Conservation (phyloP, 1,140 invertebrate species). For the Meloidogyne hapla region DNA sequence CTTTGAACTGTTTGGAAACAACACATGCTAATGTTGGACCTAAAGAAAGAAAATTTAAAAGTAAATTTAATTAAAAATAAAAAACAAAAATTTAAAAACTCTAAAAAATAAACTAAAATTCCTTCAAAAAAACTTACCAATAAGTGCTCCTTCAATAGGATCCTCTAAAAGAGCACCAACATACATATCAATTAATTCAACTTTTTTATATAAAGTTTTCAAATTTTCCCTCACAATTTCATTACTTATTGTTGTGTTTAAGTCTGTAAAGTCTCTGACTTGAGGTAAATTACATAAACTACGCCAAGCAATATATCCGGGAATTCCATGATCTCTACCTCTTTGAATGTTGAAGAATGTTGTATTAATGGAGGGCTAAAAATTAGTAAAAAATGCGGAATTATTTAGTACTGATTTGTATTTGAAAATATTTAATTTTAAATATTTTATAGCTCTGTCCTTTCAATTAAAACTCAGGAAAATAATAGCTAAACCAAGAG, state of each 20-base stretch:
- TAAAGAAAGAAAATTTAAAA: background rate
- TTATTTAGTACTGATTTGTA: too few species aligned
- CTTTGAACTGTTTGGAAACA: constrained; percentile 86
- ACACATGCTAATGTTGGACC: constrained; percentile 94
- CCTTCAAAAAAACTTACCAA: constrained; percentile 23
- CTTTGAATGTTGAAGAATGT: constrained; percentile 69
- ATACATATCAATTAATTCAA: constrained; percentile 80
- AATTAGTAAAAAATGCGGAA: too few species aligned
- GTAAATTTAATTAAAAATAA: too few species aligned
- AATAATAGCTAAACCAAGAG: too few species aligned
- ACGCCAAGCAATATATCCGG: constrained; percentile 75
- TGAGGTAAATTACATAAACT: constrained; percentile 76
- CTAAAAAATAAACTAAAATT: background rate
- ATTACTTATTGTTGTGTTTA: constrained; percentile 58
- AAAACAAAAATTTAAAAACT: too few species aligned
- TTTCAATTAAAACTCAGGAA: too few species aligned
- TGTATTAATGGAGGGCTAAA: too few species aligned
- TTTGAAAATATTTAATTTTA: too few species aligned
- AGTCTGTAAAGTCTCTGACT: constrained; percentile 67
- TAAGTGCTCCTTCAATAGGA: constrained; percentile 73
- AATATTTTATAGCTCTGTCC: too few species aligned
- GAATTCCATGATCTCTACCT: constrained; percentile 72
- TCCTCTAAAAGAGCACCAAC: constrained; percentile 79
- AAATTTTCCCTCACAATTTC: constrained; percentile 55
- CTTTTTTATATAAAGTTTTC: constrained; percentile 58